phyloP scores from a whole-genome alignment of 2,113 vertebrate species.

The Corynorhinus townsendii region DNA sequence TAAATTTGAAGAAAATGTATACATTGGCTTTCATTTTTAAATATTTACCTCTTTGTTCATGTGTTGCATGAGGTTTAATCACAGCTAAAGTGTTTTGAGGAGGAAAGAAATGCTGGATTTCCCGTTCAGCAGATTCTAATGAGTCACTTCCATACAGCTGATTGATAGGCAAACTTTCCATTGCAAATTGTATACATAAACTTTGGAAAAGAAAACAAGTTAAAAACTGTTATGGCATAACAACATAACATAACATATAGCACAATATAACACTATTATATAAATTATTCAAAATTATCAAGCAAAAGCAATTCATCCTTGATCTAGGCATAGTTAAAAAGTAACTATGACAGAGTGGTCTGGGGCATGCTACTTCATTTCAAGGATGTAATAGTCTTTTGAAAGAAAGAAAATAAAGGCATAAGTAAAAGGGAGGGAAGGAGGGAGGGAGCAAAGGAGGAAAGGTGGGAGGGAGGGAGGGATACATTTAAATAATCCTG shows the following conservation, averaged over 20 bases:
- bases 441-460: too few relatives aligned
- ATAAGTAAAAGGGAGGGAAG: too few relatives aligned
- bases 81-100: slow-evolving; percentile 25
- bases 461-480: too few relatives aligned
- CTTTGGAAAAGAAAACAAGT: slow-evolving; percentile 44
- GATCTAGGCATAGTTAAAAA: neutral
- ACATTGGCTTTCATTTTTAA: neutral
- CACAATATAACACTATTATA: neutral
- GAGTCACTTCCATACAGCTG: slow-evolving; percentile 64
- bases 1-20: neutral
- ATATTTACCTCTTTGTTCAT: slow-evolving; percentile 52
- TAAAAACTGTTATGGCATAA: neutral
- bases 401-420: neutral
- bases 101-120: slow-evolving; percentile 65
- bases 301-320: neutral
- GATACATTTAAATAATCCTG: neutral
- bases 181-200: slow-evolving; percentile 50
- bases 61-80: slow-evolving; percentile 61
- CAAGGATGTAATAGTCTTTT: neutral
- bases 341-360: neutral
- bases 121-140: slow-evolving; percentile 1
- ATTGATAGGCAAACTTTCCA: slow-evolving; percentile 41
- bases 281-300: neutral
- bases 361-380: neutral
- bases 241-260: neutral